Evolutionary conservation across 2,113 vertebrate species (phyloP).

Genomic region (Percopsis transmontana): DNA sequence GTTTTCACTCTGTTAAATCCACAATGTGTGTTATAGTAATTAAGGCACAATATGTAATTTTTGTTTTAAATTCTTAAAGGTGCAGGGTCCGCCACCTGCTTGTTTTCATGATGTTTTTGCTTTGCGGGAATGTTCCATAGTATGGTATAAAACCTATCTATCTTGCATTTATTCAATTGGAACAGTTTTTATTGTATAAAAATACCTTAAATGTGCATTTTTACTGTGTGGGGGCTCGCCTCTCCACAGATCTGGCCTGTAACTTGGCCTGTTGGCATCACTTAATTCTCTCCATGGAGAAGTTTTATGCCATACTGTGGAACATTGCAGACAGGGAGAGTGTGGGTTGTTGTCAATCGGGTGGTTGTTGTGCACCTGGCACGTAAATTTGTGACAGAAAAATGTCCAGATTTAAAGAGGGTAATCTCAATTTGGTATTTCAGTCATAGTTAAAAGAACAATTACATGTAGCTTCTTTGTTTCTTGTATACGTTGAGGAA

Average conservation of each 20-base stretch:
- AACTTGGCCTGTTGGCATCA: conserved; percentile 1
- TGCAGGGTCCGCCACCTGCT: not conserved
- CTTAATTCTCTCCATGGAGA: no score
- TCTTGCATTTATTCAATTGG: not conserved
- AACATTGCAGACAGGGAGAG: no score
- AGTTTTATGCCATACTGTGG: no score
- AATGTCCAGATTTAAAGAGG: not conserved
- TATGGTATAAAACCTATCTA: no score
- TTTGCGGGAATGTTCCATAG: not conserved
- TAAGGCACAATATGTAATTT: not conserved
- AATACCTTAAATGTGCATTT: not conserved
- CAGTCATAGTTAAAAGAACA: not conserved
- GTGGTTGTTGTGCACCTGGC: no score
- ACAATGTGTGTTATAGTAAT: not conserved
- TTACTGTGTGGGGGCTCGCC: not conserved
- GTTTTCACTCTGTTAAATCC: not conserved
- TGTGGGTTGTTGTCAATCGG: no score
- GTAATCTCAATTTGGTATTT: conserved; percentile 1
- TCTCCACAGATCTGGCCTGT: not conserved
- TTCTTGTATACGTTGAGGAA: not conserved
- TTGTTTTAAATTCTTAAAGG: no score
- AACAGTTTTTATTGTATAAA: not conserved
- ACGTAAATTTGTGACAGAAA: not conserved
- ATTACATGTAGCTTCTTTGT: not conserved
- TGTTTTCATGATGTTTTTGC: not conserved